phyloP scores from a whole-genome alignment of 2,113 vertebrate species.

The Pterocles orientalis region DNA sequence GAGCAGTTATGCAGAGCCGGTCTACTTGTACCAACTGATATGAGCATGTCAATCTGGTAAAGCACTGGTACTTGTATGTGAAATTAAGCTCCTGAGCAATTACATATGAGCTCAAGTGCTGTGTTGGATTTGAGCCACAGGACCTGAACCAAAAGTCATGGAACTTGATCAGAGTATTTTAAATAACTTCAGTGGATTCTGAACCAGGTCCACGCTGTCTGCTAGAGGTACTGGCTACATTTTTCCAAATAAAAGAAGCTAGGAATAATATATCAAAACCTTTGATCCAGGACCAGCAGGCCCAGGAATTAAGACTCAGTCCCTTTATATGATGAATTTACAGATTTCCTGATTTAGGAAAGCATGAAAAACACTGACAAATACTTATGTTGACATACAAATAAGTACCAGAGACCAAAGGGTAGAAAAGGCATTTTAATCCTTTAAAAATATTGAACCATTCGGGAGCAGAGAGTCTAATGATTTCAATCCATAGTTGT shows the following conservation, averaged over 20 bases:
- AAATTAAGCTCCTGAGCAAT: constrained; percentile 31
- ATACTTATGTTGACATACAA: constrained; percentile 64
- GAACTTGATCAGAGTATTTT: constrained; percentile 59
- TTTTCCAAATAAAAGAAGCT: constrained; percentile 69
- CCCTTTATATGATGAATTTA: constrained; percentile 56
- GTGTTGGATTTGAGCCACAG: constrained; percentile 29
- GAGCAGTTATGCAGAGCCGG: neutral
- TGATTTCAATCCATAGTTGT: constrained; percentile 63
- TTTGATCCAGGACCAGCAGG: constrained; percentile 45
- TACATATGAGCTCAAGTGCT: neutral
- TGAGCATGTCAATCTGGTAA: neutral
- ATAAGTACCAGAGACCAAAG: constrained; percentile 56
- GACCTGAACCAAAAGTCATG: constrained; percentile 48
- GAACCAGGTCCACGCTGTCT: constrained; percentile 57
- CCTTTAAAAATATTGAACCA: constrained; percentile 50
- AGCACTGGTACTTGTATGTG: neutral
- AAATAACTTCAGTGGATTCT: constrained; percentile 62
- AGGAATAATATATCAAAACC: constrained; percentile 60
- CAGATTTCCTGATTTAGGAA: constrained; percentile 53
- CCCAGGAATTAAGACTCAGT: constrained; percentile 33
- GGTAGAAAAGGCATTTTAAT: constrained; percentile 65
- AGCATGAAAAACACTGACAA: constrained; percentile 56
- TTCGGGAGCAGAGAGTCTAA: constrained; percentile 45
- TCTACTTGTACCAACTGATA: neutral
- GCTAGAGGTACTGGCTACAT: constrained; percentile 59